Evolutionary conservation across 2,888 invertebrate genomes (phyloP).

Genomic region (Cyclophora albipunctata): DNA sequence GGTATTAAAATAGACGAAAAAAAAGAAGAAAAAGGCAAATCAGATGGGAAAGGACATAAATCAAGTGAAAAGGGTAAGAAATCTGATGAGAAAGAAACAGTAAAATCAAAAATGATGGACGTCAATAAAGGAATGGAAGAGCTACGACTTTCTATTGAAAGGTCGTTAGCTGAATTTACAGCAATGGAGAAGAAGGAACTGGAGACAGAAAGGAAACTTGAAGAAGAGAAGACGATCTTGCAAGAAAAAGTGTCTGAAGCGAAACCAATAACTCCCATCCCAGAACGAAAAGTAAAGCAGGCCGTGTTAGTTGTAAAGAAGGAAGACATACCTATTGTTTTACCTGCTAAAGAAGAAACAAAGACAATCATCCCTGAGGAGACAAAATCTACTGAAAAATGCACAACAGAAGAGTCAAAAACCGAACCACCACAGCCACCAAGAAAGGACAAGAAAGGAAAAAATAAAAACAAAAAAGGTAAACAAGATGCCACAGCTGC

Average conservation of each 20-base stretch:
- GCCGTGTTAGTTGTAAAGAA: neutral
- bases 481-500: constrained; percentile 34
- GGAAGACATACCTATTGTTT: neutral
- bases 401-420: constrained; percentile 5
- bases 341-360: neutral
- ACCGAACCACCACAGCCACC: constrained; percentile 34
- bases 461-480: constrained; percentile 58
- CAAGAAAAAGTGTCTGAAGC: too few relatives aligned
- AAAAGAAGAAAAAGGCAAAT: constrained; percentile 11
- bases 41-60: neutral
- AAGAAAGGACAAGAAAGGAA: constrained; percentile 56
- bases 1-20: constrained; percentile 24
- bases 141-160: constrained; percentile 56
- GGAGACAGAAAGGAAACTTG: constrained; percentile 31
- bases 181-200: constrained; percentile 47
- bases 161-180: constrained; percentile 57
- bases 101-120: constrained; percentile 64
- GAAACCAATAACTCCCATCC: too few relatives aligned
- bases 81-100: constrained; percentile 32
- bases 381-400: neutral
- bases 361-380: neutral
- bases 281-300: neutral
- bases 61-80: neutral
- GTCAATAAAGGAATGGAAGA: constrained; percentile 66
- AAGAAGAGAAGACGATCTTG: constrained; percentile 1